These are phyloP conservation scores for Contarinia nasturtii DNA, from an alignment of 1,140 invertebrate species.

Conservation along the genomic window DNA sequence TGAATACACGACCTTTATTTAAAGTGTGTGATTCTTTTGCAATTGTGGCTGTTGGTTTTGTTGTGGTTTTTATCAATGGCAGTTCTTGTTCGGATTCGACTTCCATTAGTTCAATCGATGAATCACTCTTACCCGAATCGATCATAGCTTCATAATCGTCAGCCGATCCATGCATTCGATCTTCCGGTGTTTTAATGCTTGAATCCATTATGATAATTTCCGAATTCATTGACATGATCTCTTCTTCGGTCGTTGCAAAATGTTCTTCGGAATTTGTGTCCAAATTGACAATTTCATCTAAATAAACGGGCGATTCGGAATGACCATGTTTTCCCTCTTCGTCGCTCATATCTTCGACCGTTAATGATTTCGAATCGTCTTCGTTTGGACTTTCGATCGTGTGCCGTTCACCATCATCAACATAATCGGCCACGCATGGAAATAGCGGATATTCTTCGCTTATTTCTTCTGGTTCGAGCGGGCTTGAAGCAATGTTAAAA, in stretches of 20 bases:
- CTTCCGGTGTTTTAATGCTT: background rate
- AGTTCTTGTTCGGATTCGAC: background rate
- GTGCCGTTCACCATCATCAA: constrained; percentile 29
- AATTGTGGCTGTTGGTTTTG: no score
- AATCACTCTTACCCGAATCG: background rate
- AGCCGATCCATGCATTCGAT: background rate
- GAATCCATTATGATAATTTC: constrained; percentile 1
- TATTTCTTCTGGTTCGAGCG: constrained; percentile 34
- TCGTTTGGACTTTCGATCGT: background rate
- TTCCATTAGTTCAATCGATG: background rate
- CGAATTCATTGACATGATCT: background rate
- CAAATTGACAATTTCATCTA: background rate
- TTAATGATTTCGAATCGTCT: background rate
- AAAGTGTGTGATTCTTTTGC: no score
- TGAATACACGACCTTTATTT: background rate
- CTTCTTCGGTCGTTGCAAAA: background rate
- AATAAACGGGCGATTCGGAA: background rate
- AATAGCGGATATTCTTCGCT: constrained; percentile 40
- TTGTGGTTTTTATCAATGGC: no score
- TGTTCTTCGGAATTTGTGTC: background rate
- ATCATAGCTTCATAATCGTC: constrained; percentile 6
- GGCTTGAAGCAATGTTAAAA: constrained; percentile 31
- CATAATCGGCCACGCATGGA: constrained; percentile 33
- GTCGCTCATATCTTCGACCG: background rate
- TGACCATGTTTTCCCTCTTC: background rate